These are phyloP conservation scores for Psilopogon haemacephalus DNA, from an alignment of 2,113 vertebrate species.

Conservation along the genomic window DNA sequence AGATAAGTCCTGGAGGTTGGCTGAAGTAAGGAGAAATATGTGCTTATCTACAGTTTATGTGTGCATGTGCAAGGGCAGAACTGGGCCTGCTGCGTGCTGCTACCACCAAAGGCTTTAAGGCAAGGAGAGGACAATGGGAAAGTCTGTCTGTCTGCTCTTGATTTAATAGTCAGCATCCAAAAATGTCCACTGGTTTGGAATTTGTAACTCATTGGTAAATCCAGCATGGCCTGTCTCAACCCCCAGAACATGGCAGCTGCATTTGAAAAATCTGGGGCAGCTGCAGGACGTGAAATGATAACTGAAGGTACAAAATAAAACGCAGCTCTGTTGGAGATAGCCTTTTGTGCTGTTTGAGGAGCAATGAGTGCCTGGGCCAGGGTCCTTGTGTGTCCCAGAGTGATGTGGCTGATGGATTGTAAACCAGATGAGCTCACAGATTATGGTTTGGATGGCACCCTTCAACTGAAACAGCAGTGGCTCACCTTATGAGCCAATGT, in stretches of 20 bases:
- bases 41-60: background rate
- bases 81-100: constrained; percentile 21
- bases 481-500: accelerated
- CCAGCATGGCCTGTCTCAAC: background rate
- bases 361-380: background rate
- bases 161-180: background rate
- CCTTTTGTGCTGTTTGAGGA: background rate
- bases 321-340: background rate
- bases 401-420: background rate
- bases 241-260: background rate
- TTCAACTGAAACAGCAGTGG: background rate
- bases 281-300: background rate
- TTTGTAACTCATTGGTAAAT: background rate
- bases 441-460: background rate
- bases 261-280: background rate
- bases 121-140: background rate
- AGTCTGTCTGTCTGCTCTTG: background rate
- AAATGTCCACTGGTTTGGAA: background rate
- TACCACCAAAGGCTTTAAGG: background rate
- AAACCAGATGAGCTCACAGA: background rate
- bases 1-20: constrained; percentile 27
- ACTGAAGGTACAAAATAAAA: background rate
- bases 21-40: constrained; percentile 1
- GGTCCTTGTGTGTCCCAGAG: background rate
- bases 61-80: constrained; percentile 40